Conservation (phyloP, 2,797 vertebrate genomes). For the Cuniculus paca region DNA sequence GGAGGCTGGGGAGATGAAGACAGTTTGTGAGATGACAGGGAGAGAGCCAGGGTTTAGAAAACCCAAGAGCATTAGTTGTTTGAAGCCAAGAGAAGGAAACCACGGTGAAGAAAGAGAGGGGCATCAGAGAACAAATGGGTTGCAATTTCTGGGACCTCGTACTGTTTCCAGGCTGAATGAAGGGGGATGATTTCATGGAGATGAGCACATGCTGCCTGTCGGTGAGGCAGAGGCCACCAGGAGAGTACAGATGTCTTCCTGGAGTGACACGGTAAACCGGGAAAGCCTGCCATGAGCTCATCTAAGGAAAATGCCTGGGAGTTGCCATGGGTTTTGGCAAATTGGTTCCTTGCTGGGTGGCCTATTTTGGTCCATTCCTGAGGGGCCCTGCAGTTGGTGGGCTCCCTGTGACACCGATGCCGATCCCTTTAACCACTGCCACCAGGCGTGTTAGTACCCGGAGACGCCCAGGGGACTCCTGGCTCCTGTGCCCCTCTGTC, state of each 20-base stretch:
- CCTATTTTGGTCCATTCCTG: rapidly evolving
- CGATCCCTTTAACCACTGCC: rapidly evolving
- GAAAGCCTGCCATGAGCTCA: not conserved
- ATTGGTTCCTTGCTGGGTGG: rapidly evolving
- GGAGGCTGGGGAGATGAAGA: not conserved
- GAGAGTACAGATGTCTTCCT: rapidly evolving
- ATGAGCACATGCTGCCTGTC: not conserved
- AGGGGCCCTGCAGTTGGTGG: not conserved
- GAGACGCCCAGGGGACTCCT: not conserved
- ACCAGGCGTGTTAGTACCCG: rapidly evolving
- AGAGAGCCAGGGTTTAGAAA: rapidly evolving
- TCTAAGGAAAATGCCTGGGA: not conserved
- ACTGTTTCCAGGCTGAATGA: rapidly evolving
- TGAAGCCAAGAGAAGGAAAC: not conserved
- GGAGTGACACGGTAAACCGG: rapidly evolving
- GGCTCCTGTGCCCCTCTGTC: not conserved
- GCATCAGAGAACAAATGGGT: rapidly evolving
- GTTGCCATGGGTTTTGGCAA: not conserved
- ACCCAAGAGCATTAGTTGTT: rapidly evolving
- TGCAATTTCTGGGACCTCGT: not conserved
- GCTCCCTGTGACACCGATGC: too few species aligned
- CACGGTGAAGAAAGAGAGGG: rapidly evolving
- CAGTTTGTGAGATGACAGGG: not conserved
- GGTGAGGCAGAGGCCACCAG: not conserved
- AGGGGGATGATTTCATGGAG: not conserved